phyloP scores from a whole-genome alignment of 2,888 invertebrate species.

The Nezara viridula region DNA sequence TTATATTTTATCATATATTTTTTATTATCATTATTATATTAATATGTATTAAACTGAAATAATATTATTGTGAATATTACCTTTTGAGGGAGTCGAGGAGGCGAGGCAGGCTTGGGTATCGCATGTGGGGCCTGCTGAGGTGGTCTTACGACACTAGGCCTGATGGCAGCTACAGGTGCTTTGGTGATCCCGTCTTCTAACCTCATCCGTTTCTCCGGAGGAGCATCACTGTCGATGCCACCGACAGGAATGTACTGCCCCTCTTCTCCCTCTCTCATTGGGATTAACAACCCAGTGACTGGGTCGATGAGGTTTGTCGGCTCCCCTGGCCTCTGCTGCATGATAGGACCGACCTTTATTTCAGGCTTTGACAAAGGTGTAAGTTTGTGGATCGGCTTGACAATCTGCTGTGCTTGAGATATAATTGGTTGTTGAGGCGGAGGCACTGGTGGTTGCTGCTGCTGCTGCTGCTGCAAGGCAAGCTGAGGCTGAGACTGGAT shows the following conservation, averaged over 20 bases:
- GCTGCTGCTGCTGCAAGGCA: constrained; percentile 55
- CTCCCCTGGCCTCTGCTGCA: constrained; percentile 68
- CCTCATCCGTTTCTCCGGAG: constrained; percentile 64
- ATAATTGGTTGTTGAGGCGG: constrained; percentile 34
- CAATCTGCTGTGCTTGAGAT: constrained; percentile 46
- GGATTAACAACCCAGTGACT: constrained; percentile 80
- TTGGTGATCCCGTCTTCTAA: constrained; percentile 56
- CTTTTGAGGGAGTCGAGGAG: constrained; percentile 59
- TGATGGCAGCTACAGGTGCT: constrained; percentile 56
- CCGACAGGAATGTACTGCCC: constrained; percentile 76
- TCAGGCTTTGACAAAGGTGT: constrained; percentile 14
- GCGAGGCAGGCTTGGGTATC: constrained; percentile 59
- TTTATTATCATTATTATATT: too few species aligned
- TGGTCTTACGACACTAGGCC: constrained; percentile 63
- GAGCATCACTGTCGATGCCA: constrained; percentile 61
- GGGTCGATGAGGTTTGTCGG: constrained; percentile 81
- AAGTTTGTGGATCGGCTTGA: not conserved
- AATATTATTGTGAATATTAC: constrained; percentile 8
- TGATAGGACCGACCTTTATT: constrained; percentile 10
- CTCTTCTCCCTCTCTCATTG: constrained; percentile 80
- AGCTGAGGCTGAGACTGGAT: constrained; percentile 66
- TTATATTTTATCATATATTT: too few species aligned
- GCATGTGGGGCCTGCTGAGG: constrained; percentile 62
- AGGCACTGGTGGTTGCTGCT: constrained; percentile 1
- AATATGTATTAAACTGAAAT: too few species aligned